phyloP scores from a whole-genome alignment of 2,797 vertebrate species.

The Rhinophrynus dorsalis region DNA sequence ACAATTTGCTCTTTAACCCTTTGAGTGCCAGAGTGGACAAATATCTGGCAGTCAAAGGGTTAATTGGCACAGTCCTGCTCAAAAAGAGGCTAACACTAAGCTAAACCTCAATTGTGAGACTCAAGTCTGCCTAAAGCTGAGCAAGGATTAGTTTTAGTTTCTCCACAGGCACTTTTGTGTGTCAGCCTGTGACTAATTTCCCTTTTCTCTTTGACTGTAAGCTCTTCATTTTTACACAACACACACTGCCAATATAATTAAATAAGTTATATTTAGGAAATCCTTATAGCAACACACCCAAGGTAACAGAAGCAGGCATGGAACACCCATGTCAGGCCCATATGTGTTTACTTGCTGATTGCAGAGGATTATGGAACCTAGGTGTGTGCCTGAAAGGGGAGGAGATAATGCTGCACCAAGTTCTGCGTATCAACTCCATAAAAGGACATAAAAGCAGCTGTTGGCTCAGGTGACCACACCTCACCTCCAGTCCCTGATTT shows the following conservation, averaged over 20 bases:
- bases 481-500: slow-evolving; percentile 8
- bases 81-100: too few relatives aligned
- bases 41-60: too few relatives aligned
- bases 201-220: background rate
- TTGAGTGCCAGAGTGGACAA: too few relatives aligned
- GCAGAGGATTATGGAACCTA: slow-evolving; percentile 17
- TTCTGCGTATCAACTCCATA: slow-evolving; percentile 27
- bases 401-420: background rate
- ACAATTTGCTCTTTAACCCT: too few relatives aligned
- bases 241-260: background rate
- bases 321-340: slow-evolving; percentile 1
- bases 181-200: background rate
- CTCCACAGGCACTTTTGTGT: background rate
- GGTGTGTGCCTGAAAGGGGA: slow-evolving; percentile 20
- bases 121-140: too few relatives aligned
- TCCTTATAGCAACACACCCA: slow-evolving; percentile 19
- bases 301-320: background rate
- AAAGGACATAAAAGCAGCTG: slow-evolving; percentile 22
- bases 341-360: slow-evolving; percentile 16
- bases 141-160: too few relatives aligned
- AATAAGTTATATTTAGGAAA: slow-evolving; percentile 10
- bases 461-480: slow-evolving; percentile 41
- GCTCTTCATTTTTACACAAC: background rate
- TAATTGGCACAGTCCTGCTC: too few relatives aligned
- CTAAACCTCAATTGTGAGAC: too few relatives aligned